Evolutionary conservation across 2,113 vertebrate genomes (phyloP).

Genomic region (Hylia prasina): DNA sequence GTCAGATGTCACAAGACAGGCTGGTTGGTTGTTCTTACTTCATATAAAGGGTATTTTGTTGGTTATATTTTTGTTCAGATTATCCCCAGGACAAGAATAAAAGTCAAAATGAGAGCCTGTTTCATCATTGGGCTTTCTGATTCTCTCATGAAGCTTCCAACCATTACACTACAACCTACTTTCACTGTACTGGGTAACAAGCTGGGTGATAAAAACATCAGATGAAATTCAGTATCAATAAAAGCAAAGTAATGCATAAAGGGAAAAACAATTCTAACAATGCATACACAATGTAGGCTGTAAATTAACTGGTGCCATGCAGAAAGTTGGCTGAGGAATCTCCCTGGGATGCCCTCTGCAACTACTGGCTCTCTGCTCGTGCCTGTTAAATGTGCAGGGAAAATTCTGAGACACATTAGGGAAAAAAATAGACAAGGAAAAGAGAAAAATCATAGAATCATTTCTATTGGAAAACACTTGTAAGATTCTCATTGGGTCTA

Average conservation of each 20-base stretch:
- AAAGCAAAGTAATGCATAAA: constrained; percentile 29
- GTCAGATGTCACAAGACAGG: neutral
- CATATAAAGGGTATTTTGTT: neutral
- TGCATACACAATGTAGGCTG: neutral
- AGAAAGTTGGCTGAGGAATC: neutral
- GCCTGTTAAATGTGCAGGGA: neutral
- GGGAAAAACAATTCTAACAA: constrained; percentile 7
- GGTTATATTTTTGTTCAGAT: constrained; percentile 2
- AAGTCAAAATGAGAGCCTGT: neutral
- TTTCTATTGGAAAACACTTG: neutral
- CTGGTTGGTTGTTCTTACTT: neutral
- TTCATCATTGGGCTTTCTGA: neutral
- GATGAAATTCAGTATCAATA: constrained; percentile 29
- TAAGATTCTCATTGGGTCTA: neutral
- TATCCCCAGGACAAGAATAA: constrained; percentile 21
- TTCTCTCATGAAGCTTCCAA: neutral
- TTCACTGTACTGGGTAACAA: neutral
- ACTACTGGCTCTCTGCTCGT: neutral
- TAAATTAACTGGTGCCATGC: neutral
- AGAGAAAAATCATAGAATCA: neutral
- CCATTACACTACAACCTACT: neutral
- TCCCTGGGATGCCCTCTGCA: neutral
- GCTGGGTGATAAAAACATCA: constrained; percentile 29
- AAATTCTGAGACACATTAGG: neutral
- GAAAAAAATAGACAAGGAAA: neutral